Conservation (phyloP, 2,797 vertebrate species). For the Myotis pilosus region DNA sequence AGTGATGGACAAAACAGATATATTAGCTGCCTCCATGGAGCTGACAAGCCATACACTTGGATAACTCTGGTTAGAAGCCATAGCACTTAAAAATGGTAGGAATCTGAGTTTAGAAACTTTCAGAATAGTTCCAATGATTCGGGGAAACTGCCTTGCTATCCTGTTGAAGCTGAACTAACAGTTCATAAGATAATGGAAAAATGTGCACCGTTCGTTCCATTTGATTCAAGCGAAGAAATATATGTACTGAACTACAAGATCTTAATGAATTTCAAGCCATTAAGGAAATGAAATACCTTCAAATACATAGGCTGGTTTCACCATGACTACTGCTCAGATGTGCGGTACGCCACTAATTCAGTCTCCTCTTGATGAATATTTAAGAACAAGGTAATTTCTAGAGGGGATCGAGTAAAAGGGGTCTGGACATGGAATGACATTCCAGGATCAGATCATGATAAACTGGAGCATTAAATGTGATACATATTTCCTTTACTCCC, state of each 20-base stretch:
- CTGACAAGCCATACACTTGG: neutral
- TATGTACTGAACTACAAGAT: neutral
- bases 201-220: neutral
- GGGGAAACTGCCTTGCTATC: neutral
- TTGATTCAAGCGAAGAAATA: neutral
- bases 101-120: conserved; percentile 38
- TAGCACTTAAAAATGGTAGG: neutral
- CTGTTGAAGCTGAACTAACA: conserved; percentile 11
- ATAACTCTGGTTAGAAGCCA: neutral
- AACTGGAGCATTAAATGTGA: neutral
- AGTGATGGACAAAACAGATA: neutral
- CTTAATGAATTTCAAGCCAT: neutral
- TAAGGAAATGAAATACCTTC: neutral
- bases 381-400: conserved; percentile 39
- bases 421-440: neutral
- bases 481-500: neutral
- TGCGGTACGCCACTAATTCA: neutral
- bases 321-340: neutral
- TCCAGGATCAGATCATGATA: neutral
- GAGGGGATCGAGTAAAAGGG: neutral
- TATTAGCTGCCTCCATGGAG: neutral
- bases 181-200: neutral
- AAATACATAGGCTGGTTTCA: neutral
- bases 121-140: neutral
- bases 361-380: neutral